These are phyloP conservation scores for Atrichornis clamosus DNA, from an alignment of 2,113 vertebrate genomes.

Conservation along the genomic window DNA sequence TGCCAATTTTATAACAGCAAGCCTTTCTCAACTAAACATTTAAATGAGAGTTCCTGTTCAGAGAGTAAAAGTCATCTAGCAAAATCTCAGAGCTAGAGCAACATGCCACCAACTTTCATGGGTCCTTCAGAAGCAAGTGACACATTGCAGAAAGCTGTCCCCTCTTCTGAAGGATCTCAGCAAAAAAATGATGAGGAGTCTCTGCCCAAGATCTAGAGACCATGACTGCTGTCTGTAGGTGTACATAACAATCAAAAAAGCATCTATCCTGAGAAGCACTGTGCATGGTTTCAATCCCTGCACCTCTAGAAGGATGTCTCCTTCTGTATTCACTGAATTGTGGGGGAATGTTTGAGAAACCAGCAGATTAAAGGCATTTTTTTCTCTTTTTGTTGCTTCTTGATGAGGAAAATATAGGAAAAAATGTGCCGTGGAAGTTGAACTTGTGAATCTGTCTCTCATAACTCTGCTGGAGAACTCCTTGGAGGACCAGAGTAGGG, in stretches of 20 bases:
- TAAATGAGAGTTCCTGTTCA: background rate
- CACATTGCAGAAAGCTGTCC: background rate
- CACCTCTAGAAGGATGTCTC: background rate
- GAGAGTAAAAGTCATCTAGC: background rate
- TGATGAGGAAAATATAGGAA: background rate
- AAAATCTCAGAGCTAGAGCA: background rate
- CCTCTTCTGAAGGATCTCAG: background rate
- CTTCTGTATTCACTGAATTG: background rate
- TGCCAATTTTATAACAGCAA: background rate
- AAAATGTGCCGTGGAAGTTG: background rate
- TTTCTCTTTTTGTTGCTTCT: background rate
- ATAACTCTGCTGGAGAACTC: background rate
- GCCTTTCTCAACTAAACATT: background rate
- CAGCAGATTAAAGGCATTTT: background rate
- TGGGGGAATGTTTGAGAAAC: background rate
- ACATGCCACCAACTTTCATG: background rate
- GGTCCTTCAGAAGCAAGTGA: background rate
- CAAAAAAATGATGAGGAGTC: background rate
- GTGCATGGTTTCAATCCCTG: background rate
- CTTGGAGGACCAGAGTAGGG: background rate
- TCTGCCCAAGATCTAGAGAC: background rate
- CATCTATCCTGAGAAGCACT: background rate
- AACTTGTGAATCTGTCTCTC: background rate
- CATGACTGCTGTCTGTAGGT: background rate
- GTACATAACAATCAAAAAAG: background rate